These are phyloP conservation scores for Drosophila pruinosa DNA, from an alignment of 1,140 invertebrate genomes.

Conservation along the genomic window DNA sequence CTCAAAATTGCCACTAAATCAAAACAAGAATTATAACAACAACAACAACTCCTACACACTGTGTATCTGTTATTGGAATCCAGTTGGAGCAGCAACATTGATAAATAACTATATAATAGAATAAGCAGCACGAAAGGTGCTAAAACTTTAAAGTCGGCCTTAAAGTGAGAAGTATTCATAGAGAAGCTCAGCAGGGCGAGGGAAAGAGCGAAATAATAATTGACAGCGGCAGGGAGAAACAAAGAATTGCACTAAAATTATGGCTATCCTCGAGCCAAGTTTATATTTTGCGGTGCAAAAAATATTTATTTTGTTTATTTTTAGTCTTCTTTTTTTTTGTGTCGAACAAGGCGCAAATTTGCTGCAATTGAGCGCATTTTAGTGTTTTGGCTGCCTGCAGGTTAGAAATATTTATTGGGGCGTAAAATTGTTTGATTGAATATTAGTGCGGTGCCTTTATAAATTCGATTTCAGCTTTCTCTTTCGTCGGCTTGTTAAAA, in stretches of 20 bases:
- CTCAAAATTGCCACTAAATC: constrained; percentile 76
- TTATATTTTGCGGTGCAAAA: constrained; percentile 54
- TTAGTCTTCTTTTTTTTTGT: not conserved
- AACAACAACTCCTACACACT: constrained; percentile 31
- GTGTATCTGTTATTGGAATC: constrained; percentile 24
- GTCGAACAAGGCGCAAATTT: constrained; percentile 63
- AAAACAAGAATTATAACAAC: constrained; percentile 52
- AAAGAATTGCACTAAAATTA: constrained; percentile 10
- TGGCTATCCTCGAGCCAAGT: constrained; percentile 38
- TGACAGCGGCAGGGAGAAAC: not conserved
- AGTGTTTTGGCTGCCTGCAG: constrained; percentile 45
- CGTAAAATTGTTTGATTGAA: constrained; percentile 78
- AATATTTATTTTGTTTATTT: constrained; percentile 38
- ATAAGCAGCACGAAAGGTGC: constrained; percentile 67
- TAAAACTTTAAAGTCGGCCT: constrained; percentile 54
- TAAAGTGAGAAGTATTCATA: constrained; percentile 3
- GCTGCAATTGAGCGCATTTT: constrained; percentile 66
- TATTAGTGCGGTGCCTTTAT: constrained; percentile 57
- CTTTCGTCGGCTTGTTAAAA: constrained; percentile 17
- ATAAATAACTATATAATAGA: constrained; percentile 79
- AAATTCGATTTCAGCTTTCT: constrained; percentile 25
- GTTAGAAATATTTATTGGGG: constrained; percentile 71
- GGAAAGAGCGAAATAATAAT: not conserved
- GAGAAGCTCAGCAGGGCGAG: not conserved
- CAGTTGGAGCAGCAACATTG: constrained; percentile 41